Evolutionary conservation across 2,113 vertebrate species (phyloP).

Genomic region (Hepsetus odoe): DNA sequence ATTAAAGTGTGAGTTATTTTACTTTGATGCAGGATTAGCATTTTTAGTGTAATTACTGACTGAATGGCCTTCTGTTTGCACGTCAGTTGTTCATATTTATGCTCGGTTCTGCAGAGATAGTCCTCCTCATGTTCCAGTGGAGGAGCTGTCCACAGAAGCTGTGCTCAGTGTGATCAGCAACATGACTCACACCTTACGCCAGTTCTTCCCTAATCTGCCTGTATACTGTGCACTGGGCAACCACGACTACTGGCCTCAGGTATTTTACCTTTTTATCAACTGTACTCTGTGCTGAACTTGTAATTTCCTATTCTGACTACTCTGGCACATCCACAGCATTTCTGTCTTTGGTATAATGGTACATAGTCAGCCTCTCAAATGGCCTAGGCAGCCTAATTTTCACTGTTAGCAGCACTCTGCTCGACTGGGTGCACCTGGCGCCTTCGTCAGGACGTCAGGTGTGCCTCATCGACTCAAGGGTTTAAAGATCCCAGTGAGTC

Average conservation of each 20-base stretch:
- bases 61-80: neutral
- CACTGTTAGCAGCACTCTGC: too few relatives aligned
- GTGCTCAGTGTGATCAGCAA: constrained; percentile 90
- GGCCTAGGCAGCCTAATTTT: too few relatives aligned
- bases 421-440: too few relatives aligned
- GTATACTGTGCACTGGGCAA: constrained; percentile 93
- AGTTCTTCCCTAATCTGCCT: constrained; percentile 83
- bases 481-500: too few relatives aligned
- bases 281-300: neutral
- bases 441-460: too few relatives aligned
- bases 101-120: constrained; percentile 81
- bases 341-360: too few relatives aligned
- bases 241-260: constrained; percentile 98
- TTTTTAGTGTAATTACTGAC: neutral
- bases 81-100: neutral
- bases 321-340: neutral
- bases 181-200: constrained; percentile 83
- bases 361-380: too few relatives aligned
- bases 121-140: constrained; percentile 87
- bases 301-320: neutral
- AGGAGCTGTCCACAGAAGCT: constrained; percentile 84
- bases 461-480: too few relatives aligned
- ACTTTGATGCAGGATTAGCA: neutral
- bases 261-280: constrained; percentile 53
- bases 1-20: neutral